A percentile compares a stretch with the other conserved stretches of the same genome.
Evolutionary conservation across 1,140 invertebrate species (phyloP).

Genomic region (Tetragnatha versicolor): DNA sequence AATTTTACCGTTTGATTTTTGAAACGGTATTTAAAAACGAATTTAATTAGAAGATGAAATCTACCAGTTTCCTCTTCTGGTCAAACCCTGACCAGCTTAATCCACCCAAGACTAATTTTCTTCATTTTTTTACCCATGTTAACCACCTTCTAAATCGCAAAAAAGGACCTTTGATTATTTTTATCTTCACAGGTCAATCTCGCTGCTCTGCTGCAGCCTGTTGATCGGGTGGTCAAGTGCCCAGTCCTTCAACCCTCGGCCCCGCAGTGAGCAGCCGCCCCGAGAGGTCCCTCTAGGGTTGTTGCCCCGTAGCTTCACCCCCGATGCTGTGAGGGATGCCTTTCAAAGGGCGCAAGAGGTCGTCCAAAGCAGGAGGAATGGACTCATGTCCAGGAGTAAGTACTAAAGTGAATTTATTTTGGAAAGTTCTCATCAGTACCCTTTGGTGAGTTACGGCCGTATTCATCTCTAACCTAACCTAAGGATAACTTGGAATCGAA

Average conservation of each 20-base stretch:
- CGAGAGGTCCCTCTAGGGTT: neutral
- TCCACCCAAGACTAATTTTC: no score
- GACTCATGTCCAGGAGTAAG: slow-evolving; percentile 15
- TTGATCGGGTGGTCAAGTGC: neutral
- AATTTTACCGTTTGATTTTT: no score
- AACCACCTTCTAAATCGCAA: no score
- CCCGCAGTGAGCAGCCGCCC: neutral
- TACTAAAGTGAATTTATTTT: neutral
- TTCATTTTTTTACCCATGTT: no score
- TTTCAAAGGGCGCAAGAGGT: neutral
- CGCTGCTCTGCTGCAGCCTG: neutral
- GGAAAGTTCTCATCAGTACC: neutral
- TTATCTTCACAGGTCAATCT: neutral
- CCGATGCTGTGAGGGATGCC: slow-evolving; percentile 12
- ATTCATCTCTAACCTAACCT: no score
- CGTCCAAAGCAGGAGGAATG: neutral
- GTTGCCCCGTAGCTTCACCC: slow-evolving; percentile 35
- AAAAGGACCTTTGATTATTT: neutral
- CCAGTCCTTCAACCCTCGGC: slow-evolving; percentile 27
- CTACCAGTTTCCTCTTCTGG: no score
- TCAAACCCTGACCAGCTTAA: no score
- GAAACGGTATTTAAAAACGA: no score
- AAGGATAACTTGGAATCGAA: no score
- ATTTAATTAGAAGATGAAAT: no score
- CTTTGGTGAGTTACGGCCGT: neutral